phyloP scores from a whole-genome alignment of 2,888 invertebrate genomes.

The Ophion slaviceki region DNA sequence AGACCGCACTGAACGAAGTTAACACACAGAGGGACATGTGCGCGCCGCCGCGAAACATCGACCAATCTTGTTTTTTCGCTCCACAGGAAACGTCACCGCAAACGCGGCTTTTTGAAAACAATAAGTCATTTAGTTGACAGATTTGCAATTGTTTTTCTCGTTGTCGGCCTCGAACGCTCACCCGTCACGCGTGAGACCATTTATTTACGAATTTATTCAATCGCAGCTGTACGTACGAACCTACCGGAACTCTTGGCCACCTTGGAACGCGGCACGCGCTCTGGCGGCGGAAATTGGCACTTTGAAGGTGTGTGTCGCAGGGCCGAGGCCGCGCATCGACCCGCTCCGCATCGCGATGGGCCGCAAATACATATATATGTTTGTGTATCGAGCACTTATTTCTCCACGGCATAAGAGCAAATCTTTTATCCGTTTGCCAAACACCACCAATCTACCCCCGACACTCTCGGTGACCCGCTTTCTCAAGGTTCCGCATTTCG shows the following conservation, averaged over 20 bases:
- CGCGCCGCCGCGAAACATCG: conserved; percentile 2
- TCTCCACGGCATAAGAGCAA: conserved; percentile 20
- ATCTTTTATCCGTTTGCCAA: conserved; percentile 29
- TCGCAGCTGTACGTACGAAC: background rate
- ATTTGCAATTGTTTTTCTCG: background rate
- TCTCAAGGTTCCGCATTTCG: conserved; percentile 10
- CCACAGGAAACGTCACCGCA: background rate
- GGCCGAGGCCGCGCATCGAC: conserved; percentile 80
- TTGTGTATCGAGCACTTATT: background rate
- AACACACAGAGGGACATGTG: conserved; percentile 5
- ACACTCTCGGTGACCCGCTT: conserved; percentile 45
- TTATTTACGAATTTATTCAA: background rate
- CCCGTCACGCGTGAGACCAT: background rate
- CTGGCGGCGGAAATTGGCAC: conserved; percentile 45
- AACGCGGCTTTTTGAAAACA: background rate
- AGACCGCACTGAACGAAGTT: background rate
- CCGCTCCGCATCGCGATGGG: conserved; percentile 51
- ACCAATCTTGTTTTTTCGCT: background rate
- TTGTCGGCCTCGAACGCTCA: background rate
- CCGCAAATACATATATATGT: background rate
- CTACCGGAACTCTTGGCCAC: background rate
- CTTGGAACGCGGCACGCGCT: conserved; percentile 25
- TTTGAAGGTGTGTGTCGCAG: conserved; percentile 65
- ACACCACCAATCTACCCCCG: conserved; percentile 23
- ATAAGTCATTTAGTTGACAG: background rate